These are phyloP conservation scores for Trichechus manatus DNA, from an alignment of 2,113 vertebrate genomes.

Conservation along the genomic window DNA sequence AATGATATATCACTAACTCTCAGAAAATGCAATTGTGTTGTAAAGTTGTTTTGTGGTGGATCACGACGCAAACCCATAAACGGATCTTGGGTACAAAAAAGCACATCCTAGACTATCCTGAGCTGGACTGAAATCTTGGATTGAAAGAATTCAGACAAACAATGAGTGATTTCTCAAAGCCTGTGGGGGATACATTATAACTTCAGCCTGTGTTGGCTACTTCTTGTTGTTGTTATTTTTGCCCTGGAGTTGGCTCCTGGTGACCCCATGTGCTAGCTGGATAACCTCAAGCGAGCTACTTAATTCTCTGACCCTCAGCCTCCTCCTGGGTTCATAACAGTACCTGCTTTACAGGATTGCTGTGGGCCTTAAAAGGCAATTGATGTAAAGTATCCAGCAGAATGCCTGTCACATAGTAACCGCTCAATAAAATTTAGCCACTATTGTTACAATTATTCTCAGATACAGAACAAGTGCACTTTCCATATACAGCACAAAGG, in stretches of 20 bases:
- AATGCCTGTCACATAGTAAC: constrained; percentile 2
- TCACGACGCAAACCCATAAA: neutral
- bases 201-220: neutral
- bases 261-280: neutral
- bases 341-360: neutral
- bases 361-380: neutral
- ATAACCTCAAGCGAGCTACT: constrained; percentile 9
- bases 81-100: neutral
- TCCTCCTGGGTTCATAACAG: constrained; percentile 25
- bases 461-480: neutral
- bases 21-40: neutral
- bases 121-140: neutral
- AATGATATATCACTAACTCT: neutral
- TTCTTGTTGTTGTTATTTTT: neutral
- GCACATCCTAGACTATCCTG: neutral
- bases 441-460: neutral
- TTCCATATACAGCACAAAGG: neutral
- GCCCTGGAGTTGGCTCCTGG: neutral
- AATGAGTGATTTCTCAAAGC: constrained; percentile 28
- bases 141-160: constrained; percentile 29
- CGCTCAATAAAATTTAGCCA: constrained; percentile 16
- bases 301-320: neutral
- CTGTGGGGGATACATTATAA: neutral
- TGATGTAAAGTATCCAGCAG: neutral
- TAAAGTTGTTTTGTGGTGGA: neutral